A percentile compares a stretch with the other conserved stretches of the same genome.
Evolutionary conservation across 2,113 vertebrate species (phyloP).

Genomic region (Brienomyrus longianalis): DNA sequence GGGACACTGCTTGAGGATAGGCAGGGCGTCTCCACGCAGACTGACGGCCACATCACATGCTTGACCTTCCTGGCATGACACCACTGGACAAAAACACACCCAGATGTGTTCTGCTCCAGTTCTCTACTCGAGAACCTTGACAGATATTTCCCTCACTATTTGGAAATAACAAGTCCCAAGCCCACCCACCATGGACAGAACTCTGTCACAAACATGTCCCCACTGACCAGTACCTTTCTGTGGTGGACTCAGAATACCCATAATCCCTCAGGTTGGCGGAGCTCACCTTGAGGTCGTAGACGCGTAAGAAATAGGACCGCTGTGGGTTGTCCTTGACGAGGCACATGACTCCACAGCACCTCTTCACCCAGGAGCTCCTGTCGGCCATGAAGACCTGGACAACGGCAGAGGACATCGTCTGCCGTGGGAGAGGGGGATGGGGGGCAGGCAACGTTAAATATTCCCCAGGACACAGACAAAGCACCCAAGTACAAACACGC

Average conservation of each 20-base stretch:
- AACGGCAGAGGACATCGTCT: constrained; percentile 89
- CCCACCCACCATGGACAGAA: neutral
- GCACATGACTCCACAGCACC: constrained; percentile 91
- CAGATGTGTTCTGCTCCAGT: neutral
- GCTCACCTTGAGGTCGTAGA: constrained; percentile 92
- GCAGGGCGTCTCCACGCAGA: neutral
- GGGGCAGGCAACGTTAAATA: neutral
- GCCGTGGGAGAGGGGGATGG: constrained; percentile 29
- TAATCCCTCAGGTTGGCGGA: neutral
- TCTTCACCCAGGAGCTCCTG: constrained; percentile 85
- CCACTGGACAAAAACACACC: neutral
- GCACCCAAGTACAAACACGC: neutral
- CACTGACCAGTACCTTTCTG: neutral
- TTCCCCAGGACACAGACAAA: neutral
- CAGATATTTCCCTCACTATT: neutral
- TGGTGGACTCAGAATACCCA: neutral
- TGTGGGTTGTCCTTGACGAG: constrained; percentile 97
- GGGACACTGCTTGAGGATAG: neutral
- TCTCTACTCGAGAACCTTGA: neutral
- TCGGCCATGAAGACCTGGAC: constrained; percentile 87
- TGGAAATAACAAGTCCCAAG: neutral
- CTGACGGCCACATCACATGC: neutral
- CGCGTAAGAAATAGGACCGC: constrained; percentile 95
- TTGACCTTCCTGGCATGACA: neutral
- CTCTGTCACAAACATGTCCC: neutral